phyloP scores from a whole-genome alignment of 2,888 invertebrate species.

The Agrenia bidenticulata region DNA sequence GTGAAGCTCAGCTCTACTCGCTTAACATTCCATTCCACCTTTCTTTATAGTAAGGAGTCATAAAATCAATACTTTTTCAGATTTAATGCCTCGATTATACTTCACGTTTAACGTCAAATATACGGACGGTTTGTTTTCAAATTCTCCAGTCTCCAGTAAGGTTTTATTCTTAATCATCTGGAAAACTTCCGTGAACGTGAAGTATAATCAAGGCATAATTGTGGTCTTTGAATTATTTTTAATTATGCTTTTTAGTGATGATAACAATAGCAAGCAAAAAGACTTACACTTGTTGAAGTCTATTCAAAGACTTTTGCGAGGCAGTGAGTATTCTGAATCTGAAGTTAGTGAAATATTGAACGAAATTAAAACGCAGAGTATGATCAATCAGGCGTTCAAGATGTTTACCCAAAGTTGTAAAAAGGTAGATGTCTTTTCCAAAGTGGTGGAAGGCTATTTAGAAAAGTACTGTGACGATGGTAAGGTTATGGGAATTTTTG shows the following conservation, averaged over 20 bases:
- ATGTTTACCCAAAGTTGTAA: constrained; percentile 46
- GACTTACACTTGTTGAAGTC: constrained; percentile 84
- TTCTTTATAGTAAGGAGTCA: constrained; percentile 64
- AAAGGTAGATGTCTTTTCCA: constrained; percentile 28
- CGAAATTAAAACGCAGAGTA: constrained; percentile 54
- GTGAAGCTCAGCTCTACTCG: constrained; percentile 78
- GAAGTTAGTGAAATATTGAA: constrained; percentile 47
- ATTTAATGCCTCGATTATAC: too few relatives aligned
- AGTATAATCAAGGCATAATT: too few relatives aligned
- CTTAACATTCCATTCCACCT: constrained; percentile 87
- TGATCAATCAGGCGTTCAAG: constrained; percentile 54
- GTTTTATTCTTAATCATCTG: too few relatives aligned
- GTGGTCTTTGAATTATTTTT: too few relatives aligned
- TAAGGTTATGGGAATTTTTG: constrained; percentile 17
- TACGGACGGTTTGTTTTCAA: too few relatives aligned
- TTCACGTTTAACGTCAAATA: too few relatives aligned
- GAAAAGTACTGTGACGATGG: constrained; percentile 47
- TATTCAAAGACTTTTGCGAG: constrained; percentile 55
- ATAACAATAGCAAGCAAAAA: constrained; percentile 80
- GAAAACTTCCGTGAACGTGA: too few relatives aligned
- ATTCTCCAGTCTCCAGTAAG: too few relatives aligned
- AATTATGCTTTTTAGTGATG: constrained; percentile 69
- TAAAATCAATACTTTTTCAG: too few relatives aligned
- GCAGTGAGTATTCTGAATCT: constrained; percentile 26
- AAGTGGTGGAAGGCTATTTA: constrained; percentile 37